Conservation (phyloP, 2,797 vertebrate species). For the Bovichtus diacanthus region DNA sequence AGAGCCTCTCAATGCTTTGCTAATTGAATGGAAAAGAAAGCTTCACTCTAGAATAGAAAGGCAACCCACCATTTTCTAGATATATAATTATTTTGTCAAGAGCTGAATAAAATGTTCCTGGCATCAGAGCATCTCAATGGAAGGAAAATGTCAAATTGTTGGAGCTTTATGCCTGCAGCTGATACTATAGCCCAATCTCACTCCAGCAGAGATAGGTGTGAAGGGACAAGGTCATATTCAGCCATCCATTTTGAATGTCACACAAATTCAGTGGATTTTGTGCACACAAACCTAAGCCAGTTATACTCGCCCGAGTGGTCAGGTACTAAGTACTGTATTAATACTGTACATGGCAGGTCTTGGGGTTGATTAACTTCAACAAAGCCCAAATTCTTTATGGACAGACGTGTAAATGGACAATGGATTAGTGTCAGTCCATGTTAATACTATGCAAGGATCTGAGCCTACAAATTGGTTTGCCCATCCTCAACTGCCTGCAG, state of each 20-base stretch:
- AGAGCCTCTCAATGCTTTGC: conserved; percentile 24
- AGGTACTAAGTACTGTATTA: conserved; percentile 12
- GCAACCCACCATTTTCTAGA: not conserved
- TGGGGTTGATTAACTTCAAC: conserved; percentile 38
- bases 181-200: conserved; percentile 31
- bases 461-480: conserved; percentile 22
- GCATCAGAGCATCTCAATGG: conserved; percentile 19
- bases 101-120: conserved; percentile 15
- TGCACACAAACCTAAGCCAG: conserved; percentile 25
- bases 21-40: conserved; percentile 27
- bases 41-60: conserved; percentile 25
- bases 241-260: conserved; percentile 40
- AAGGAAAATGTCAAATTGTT: conserved; percentile 31
- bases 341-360: conserved; percentile 13
- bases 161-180: conserved; percentile 31
- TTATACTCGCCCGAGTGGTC: conserved; percentile 35
- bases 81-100: not conserved
- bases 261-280: conserved; percentile 37
- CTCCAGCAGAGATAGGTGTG: conserved; percentile 17
- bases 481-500: conserved; percentile 5
- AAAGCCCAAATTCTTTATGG: conserved; percentile 27
- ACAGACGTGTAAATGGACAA: conserved; percentile 21
- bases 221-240: conserved; percentile 40
- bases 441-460: conserved; percentile 37
- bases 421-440: conserved; percentile 36